Conservation (phyloP, 1,140 invertebrate species). For the Drosophila sturtevanti region DNA sequence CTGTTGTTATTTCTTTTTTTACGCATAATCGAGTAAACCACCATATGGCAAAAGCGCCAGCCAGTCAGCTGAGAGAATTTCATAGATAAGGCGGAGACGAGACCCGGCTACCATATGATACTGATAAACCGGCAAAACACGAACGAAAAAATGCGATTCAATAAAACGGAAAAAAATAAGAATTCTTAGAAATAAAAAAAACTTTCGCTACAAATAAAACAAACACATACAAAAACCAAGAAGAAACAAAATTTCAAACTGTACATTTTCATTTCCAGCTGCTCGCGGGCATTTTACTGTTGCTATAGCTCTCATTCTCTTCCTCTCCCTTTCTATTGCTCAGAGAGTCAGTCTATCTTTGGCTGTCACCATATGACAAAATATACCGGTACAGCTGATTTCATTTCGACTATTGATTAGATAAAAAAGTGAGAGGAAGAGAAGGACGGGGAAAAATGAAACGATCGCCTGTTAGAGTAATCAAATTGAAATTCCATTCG, state of each 20-base stretch:
- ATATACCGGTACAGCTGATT: conserved; percentile 78
- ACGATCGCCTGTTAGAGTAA: background rate
- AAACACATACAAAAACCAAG: conserved; percentile 16
- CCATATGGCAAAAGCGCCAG: conserved; percentile 29
- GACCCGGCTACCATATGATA: conserved; percentile 68
- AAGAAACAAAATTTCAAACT: conserved; percentile 42
- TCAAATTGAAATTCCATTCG: conserved; percentile 1
- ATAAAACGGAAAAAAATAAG: conserved; percentile 4
- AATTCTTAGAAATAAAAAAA: conserved; percentile 2
- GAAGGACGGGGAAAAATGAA: conserved; percentile 1
- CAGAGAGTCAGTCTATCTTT: background rate
- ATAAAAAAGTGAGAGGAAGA: conserved; percentile 35
- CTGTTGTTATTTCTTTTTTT: conserved; percentile 8
- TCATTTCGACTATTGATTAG: conserved; percentile 68
- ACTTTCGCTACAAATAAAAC: conserved; percentile 38
- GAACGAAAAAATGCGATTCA: background rate
- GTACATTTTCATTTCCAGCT: conserved; percentile 46
- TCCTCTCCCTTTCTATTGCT: conserved; percentile 18
- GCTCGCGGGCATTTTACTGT: conserved; percentile 13
- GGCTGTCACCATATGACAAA: conserved; percentile 65
- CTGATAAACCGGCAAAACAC: conserved; percentile 48
- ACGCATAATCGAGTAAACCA: background rate
- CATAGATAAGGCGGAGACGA: conserved; percentile 41
- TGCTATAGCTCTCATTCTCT: background rate
- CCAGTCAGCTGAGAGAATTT: conserved; percentile 44